Evolutionary conservation across 2,888 invertebrate species (phyloP).

Genomic region (Rotaria socialis): DNA sequence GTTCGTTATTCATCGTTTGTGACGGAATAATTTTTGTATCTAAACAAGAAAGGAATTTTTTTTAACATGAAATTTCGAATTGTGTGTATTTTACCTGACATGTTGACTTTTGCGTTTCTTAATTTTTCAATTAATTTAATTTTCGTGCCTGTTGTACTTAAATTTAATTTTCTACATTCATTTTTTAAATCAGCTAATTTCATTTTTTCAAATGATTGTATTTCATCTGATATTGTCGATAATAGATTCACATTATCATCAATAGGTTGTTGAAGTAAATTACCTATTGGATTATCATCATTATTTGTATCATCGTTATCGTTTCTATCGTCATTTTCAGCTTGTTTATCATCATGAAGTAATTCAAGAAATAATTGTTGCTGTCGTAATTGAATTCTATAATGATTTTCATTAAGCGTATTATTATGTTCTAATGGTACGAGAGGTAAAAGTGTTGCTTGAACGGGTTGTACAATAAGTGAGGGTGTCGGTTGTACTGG

Average conservation of each 20-base stretch:
- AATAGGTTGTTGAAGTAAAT: constrained; percentile 4
- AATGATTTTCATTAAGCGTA: not conserved
- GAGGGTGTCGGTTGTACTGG: constrained; percentile 13
- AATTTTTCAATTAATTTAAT: constrained; percentile 10
- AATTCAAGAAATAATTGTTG: constrained; percentile 35
- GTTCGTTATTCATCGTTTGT: not conserved
- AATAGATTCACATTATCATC: constrained; percentile 2
- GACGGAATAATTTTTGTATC: constrained; percentile 1
- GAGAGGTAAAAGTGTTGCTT: not conserved
- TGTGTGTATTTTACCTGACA: constrained; percentile 17
- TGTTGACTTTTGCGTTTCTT: not conserved
- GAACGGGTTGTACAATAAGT: not conserved
- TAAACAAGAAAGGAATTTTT: no score
- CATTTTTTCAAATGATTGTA: constrained; percentile 2
- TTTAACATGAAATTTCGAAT: no score
- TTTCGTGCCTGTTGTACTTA: constrained; percentile 13
- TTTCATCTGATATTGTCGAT: constrained; percentile 5
- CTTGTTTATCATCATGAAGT: not conserved
- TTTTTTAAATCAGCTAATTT: constrained; percentile 1
- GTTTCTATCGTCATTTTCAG: not conserved
- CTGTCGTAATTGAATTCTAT: not conserved
- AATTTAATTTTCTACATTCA: constrained; percentile 31
- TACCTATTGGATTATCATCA: not conserved
- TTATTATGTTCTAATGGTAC: not conserved
- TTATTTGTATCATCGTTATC: not conserved